Percentiles rank a stretch among this genome's conserved stretches.
Conservation (phyloP, 2,113 vertebrate species). For the Sorex araneus region DNA sequence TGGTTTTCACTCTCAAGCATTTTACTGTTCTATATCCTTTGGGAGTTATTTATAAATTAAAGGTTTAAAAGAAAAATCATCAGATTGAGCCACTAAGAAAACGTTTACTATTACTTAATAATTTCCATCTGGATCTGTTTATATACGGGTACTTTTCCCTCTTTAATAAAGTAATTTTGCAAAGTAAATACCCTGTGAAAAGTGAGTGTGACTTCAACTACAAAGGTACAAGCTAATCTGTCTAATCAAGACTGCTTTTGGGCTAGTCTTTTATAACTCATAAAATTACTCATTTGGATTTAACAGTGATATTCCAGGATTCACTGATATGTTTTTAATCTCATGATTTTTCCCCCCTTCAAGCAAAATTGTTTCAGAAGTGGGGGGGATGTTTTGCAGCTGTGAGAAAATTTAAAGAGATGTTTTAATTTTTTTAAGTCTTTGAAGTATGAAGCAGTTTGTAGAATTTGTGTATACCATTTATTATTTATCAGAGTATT, state of each 20-base stretch:
- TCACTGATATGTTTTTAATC: conserved; percentile 35
- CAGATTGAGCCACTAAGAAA: conserved; percentile 45
- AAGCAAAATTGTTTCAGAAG: conserved; percentile 48
- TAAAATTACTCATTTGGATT: conserved; percentile 57
- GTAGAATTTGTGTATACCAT: conserved; percentile 34
- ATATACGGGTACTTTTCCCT: conserved; percentile 12
- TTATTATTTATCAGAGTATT: conserved; percentile 41
- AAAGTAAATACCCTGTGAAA: conserved; percentile 41
- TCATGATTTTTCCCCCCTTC: not conserved
- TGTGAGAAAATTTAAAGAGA: conserved; percentile 38
- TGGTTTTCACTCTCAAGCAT: not conserved
- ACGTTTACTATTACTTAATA: conserved; percentile 35
- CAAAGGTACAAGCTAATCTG: conserved; percentile 24
- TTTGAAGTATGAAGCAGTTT: conserved; percentile 39
- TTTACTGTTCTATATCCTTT: conserved; percentile 29
- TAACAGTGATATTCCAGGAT: conserved; percentile 28
- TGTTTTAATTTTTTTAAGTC: conserved; percentile 57
- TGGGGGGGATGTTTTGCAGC: conserved; percentile 51
- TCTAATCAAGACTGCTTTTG: conserved; percentile 35
- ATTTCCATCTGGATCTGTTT: conserved; percentile 33
- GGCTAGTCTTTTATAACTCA: not conserved
- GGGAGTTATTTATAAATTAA: conserved; percentile 50
- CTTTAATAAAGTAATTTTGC: conserved; percentile 53
- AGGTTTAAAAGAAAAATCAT: not conserved
- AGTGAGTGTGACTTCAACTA: conserved; percentile 45